phyloP scores from a whole-genome alignment of 2,113 vertebrate genomes.

The Clarias batrachus region DNA sequence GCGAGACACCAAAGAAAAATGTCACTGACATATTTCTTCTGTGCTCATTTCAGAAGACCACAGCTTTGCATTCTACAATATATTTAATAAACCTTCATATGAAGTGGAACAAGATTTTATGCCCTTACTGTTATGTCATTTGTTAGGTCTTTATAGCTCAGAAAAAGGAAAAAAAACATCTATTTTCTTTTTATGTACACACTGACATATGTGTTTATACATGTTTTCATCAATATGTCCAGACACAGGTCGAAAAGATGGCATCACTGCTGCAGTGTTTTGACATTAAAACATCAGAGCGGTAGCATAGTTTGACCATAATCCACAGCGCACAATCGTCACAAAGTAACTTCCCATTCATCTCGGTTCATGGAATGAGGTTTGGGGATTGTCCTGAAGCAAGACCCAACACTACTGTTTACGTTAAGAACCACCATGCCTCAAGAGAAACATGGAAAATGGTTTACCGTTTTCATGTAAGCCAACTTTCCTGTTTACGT shows the following conservation, averaged over 20 bases:
- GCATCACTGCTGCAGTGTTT: background rate
- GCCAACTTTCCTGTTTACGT: conserved; percentile 55
- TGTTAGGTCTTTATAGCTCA: background rate
- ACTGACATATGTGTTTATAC: background rate
- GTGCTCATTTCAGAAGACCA: background rate
- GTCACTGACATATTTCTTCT: background rate
- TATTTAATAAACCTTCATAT: background rate
- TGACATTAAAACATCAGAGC: background rate
- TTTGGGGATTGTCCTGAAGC: conserved; percentile 23
- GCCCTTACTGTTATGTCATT: background rate
- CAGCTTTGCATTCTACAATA: background rate
- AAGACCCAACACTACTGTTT: conserved; percentile 26
- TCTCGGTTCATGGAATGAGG: background rate
- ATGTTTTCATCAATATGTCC: background rate
- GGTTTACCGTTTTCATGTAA: conserved; percentile 51
- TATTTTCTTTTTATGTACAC: background rate
- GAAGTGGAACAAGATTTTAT: background rate
- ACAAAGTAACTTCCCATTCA: conserved; percentile 7
- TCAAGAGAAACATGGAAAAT: conserved; percentile 52
- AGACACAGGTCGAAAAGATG: background rate
- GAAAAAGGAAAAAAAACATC: background rate
- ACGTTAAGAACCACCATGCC: conserved; percentile 37
- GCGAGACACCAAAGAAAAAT: background rate
- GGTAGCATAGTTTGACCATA: conserved; percentile 6
- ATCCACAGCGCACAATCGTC: background rate